These are phyloP conservation scores for Pyxicephalus adspersus DNA, from an alignment of 2,113 vertebrate species.

Conservation along the genomic window DNA sequence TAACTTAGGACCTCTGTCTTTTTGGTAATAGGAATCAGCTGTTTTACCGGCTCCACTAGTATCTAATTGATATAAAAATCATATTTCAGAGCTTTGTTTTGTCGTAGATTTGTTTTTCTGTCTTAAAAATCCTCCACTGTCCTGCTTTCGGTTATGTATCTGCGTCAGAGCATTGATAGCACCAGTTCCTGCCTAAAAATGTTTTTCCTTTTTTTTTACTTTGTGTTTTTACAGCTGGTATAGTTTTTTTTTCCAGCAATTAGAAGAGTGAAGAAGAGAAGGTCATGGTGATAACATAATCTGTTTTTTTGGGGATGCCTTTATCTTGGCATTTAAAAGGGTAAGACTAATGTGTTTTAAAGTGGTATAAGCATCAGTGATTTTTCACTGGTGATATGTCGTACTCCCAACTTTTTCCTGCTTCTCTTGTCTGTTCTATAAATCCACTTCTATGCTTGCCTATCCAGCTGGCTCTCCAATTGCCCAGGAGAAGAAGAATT, in stretches of 20 bases:
- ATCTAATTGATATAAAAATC: slow-evolving; percentile 26
- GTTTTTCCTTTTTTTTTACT: background rate
- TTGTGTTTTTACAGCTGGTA: slow-evolving; percentile 47
- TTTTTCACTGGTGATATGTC: slow-evolving; percentile 20
- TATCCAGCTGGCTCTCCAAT: too few relatives aligned
- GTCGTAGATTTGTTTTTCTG: background rate
- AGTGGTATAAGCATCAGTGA: background rate
- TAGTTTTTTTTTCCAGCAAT: background rate
- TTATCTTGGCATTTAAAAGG: slow-evolving; percentile 16
- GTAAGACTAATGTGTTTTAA: slow-evolving; percentile 13
- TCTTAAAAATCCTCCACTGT: background rate
- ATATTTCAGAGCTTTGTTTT: background rate
- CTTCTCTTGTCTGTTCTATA: background rate
- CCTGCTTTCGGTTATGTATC: background rate
- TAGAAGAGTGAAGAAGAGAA: background rate
- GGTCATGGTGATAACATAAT: slow-evolving; percentile 3
- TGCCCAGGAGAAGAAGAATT: too few relatives aligned
- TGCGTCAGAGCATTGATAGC: background rate
- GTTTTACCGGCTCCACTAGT: background rate
- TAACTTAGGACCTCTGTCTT: background rate
- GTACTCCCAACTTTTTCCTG: slow-evolving; percentile 25
- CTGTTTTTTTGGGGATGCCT: background rate
- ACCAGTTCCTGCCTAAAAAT: background rate
- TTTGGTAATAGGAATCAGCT: slow-evolving; percentile 11
- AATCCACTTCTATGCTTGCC: too few relatives aligned